Conservation (phyloP, 1,140 invertebrate species). For the Drosophila nebulosa region DNA sequence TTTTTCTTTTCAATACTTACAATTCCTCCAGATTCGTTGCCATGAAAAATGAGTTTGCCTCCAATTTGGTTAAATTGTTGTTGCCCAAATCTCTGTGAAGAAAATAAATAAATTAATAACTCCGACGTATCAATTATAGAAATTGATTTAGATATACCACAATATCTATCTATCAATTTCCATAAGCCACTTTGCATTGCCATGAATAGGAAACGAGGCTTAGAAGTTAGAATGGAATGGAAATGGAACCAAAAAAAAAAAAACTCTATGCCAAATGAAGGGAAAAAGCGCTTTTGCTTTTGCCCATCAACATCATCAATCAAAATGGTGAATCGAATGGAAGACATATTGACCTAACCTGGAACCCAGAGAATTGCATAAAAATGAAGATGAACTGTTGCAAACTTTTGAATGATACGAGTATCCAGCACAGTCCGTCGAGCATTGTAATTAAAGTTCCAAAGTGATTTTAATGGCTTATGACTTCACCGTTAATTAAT, state of each 20-base stretch:
- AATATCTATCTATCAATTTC: constrained; percentile 58
- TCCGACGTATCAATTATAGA: constrained; percentile 34
- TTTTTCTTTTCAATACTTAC: constrained; percentile 78
- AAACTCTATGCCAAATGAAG: constrained; percentile 1
- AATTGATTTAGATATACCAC: constrained; percentile 15
- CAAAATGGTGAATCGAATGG: constrained; percentile 34
- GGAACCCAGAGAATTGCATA: constrained; percentile 42
- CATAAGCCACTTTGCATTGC: constrained; percentile 46
- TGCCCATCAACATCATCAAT: constrained; percentile 50
- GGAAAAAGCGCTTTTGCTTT: constrained; percentile 6
- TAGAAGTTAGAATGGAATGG: constrained; percentile 24
- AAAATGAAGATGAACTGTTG: constrained; percentile 69
- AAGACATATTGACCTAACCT: constrained; percentile 48
- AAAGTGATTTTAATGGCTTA: constrained; percentile 49
- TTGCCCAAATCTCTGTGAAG: constrained; percentile 77
- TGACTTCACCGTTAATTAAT: constrained; percentile 70
- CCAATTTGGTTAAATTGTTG: constrained; percentile 82
- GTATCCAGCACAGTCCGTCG: not conserved
- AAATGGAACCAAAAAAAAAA: too few relatives aligned
- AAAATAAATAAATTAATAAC: constrained; percentile 55
- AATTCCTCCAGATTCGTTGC: constrained; percentile 82
- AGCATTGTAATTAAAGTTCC: constrained; percentile 25
- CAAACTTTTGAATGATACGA: constrained; percentile 9
- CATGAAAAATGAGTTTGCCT: constrained; percentile 80
- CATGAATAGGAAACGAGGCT: constrained; percentile 51